Percentiles rank a stretch among this genome's conserved stretches.
phyloP scores from a whole-genome alignment of 2,888 invertebrate genomes.

The Cosmorhoe ocellata region DNA sequence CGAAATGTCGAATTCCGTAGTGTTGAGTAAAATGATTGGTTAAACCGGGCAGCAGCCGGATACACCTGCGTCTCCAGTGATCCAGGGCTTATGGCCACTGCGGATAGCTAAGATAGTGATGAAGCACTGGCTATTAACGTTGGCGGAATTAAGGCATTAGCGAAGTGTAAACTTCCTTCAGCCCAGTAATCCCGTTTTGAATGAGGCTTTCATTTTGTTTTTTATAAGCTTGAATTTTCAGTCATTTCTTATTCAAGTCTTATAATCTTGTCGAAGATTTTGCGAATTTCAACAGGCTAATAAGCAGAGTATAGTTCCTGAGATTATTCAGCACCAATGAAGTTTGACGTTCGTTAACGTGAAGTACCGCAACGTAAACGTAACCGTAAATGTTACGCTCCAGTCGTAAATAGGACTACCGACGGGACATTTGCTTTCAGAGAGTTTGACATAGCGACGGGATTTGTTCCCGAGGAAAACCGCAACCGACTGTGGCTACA shows the following conservation, averaged over 20 bases:
- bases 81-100: constrained; percentile 58
- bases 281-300: too few relatives aligned
- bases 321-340: neutral
- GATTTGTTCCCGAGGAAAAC: constrained; percentile 47
- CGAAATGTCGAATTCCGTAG: constrained; percentile 41
- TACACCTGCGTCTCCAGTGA: constrained; percentile 62
- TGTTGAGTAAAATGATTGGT: constrained; percentile 56
- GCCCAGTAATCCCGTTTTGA: constrained; percentile 24
- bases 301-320: too few relatives aligned
- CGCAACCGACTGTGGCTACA: constrained; percentile 40
- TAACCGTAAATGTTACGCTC: constrained; percentile 36
- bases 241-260: too few relatives aligned
- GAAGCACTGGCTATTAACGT: constrained; percentile 62
- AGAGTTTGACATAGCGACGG: constrained; percentile 42
- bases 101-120: constrained; percentile 63
- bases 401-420: constrained; percentile 34
- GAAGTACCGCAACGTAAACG: constrained; percentile 37
- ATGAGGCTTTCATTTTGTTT: constrained; percentile 18
- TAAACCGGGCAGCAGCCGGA: constrained; percentile 45
- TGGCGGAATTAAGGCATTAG: constrained; percentile 50
- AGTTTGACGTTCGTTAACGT: constrained; percentile 37
- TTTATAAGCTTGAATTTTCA: neutral
- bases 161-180: constrained; percentile 38
- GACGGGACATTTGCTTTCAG: constrained; percentile 42
- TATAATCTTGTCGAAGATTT: neutral